Evolutionary conservation across 2,113 vertebrate genomes (phyloP).

Genomic region (Pollachius pollachius): DNA sequence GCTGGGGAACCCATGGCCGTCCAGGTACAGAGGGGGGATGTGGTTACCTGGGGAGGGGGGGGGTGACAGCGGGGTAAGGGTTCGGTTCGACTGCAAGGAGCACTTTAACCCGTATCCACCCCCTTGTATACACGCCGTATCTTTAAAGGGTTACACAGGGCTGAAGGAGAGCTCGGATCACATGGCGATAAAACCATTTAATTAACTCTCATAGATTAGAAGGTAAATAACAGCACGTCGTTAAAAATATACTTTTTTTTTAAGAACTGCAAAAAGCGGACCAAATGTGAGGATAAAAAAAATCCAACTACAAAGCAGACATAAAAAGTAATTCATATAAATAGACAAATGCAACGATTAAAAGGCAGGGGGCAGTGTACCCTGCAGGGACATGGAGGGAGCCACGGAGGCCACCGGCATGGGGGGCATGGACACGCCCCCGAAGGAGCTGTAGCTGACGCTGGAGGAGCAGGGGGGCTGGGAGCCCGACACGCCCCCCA

Average conservation of each 20-base stretch:
- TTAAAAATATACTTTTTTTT: too few relatives aligned
- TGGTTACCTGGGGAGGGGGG: constrained; percentile 82
- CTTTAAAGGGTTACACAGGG: too few relatives aligned
- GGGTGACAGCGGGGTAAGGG: neutral
- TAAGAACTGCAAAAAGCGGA: too few relatives aligned
- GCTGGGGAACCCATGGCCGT: constrained; percentile 93
- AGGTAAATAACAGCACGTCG: too few relatives aligned
- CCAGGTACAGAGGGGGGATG: constrained; percentile 92
- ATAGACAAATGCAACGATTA: neutral
- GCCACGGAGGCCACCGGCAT: constrained; percentile 98
- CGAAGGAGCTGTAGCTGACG: constrained; percentile 96
- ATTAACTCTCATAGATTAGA: too few relatives aligned
- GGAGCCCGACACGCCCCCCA: constrained; percentile 74
- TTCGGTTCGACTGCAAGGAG: neutral
- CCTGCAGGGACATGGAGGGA: constrained; percentile 96
- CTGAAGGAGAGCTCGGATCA: too few relatives aligned
- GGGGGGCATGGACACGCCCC: constrained; percentile 93
- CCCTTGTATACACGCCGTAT: too few relatives aligned
- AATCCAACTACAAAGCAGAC: too few relatives aligned
- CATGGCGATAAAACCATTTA: too few relatives aligned
- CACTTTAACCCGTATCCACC: neutral
- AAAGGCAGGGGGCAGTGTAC: constrained; percentile 58
- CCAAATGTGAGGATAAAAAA: too few relatives aligned
- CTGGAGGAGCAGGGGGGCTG: constrained; percentile 91
- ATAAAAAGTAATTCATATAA: neutral